Conservation (phyloP, 37 sponge, comb jelly and placozoan genomes). For the Petrosia ficiformis region DNA sequence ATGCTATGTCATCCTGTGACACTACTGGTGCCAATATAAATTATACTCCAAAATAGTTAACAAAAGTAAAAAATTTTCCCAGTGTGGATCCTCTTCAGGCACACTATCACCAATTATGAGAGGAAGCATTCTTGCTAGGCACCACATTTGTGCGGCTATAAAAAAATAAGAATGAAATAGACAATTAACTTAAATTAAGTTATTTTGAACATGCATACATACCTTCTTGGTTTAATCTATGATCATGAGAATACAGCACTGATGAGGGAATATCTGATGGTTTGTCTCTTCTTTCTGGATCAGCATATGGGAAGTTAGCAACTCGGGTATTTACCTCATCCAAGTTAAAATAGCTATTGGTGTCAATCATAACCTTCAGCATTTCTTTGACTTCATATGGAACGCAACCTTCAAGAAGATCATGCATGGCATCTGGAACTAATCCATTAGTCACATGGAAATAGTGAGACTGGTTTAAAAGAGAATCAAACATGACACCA, state of each 20-base stretch:
- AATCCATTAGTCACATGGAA: slow-evolving; percentile 70
- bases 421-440: slow-evolving; percentile 69
- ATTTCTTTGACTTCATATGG: slow-evolving; percentile 3
- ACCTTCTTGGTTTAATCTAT: slow-evolving; percentile 23
- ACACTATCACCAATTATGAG: slow-evolving; percentile 52
- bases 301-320: slow-evolving; percentile 14
- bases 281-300: slow-evolving; percentile 1
- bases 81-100: slow-evolving; percentile 31
- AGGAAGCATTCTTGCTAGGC: slow-evolving; percentile 44
- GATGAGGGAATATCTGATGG: slow-evolving; percentile 13
- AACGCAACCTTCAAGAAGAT: slow-evolving; percentile 55
- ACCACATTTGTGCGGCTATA: slow-evolving; percentile 61
- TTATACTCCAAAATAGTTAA: slow-evolving; percentile 38
- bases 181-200: too few species aligned
- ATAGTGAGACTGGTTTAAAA: slow-evolving; percentile 36
- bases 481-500: slow-evolving; percentile 40
- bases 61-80: slow-evolving; percentile 47
- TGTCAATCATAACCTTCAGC: not conserved
- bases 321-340: not conserved
- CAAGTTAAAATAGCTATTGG: not conserved
- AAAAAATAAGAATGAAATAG: not conserved
- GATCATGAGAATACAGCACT: slow-evolving; percentile 5
- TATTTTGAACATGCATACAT: not conserved
- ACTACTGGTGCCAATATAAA: slow-evolving; percentile 36
- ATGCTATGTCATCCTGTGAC: slow-evolving; percentile 3